These are phyloP conservation scores for Sinella curviseta DNA, from an alignment of 1,140 invertebrate species.

Conservation along the genomic window DNA sequence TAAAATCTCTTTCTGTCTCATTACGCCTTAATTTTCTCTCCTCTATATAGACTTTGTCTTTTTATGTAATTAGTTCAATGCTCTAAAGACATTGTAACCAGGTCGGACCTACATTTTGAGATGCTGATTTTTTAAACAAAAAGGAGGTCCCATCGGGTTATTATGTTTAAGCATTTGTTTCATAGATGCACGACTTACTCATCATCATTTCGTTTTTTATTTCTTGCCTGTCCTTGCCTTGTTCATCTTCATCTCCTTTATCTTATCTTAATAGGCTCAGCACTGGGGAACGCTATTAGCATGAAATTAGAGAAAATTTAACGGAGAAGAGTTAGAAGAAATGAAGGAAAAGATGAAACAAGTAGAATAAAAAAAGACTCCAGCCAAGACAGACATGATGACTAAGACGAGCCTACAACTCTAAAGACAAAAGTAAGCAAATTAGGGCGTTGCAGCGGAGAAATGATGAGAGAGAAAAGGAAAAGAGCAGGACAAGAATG, in stretches of 20 bases:
- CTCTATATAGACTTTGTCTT: neutral
- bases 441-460: conserved; percentile 8
- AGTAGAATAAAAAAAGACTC: conserved; percentile 5
- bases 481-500: neutral
- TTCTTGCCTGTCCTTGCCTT: neutral
- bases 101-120: no score
- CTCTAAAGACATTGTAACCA: no score
- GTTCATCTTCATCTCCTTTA: no score
- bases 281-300: neutral
- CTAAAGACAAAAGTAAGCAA: conserved; percentile 14
- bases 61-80: neutral
- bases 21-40: neutral
- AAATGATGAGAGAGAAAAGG: neutral
- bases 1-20: neutral
- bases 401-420: neutral
- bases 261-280: neutral
- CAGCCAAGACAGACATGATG: neutral
- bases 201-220: no score
- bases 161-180: no score
- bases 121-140: no score
- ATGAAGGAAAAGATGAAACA: neutral
- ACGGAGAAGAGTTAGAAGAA: neutral
- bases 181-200: no score
- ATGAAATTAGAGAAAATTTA: conserved; percentile 8
- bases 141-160: no score